Percentiles rank a stretch among this genome's conserved stretches.
phyloP scores from a whole-genome alignment of 2,797 vertebrate genomes.

The Acanthurus tractus region DNA sequence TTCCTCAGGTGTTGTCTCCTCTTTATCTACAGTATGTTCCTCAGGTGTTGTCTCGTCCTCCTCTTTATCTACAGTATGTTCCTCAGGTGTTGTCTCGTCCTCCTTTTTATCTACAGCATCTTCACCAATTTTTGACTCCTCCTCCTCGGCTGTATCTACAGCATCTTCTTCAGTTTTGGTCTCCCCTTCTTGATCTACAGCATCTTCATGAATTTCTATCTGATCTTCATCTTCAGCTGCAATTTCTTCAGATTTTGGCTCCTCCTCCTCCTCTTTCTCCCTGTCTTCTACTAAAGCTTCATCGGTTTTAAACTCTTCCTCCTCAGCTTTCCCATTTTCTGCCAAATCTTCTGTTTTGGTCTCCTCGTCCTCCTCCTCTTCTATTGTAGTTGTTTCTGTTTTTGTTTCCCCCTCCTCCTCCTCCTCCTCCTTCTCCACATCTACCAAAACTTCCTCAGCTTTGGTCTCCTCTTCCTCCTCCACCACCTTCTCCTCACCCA shows the following conservation, averaged over 20 bases:
- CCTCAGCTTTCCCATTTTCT: not conserved
- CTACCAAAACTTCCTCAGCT: not conserved
- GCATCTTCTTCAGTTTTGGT: not conserved
- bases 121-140: no score
- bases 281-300: constrained; percentile 18
- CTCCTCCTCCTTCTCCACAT: not conserved
- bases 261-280: not conserved
- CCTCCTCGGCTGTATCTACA: not conserved
- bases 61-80: not conserved
- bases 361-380: constrained; percentile 11
- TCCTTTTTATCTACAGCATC: constrained; percentile 1
- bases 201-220: not conserved
- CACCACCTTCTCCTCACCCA: constrained; percentile 7
- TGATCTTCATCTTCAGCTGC: constrained; percentile 14
- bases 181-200: not conserved
- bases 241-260: no score
- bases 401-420: not conserved
- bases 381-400: no score
- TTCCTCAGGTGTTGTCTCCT: not conserved
- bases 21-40: not conserved
- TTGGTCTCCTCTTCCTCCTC: not conserved
- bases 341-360: not conserved
- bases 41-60: not conserved
- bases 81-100: not conserved
- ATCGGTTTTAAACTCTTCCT: constrained; percentile 10